Base-by-base conservation (phyloP, 1,140 invertebrate genomes). In the Muscidifurax raptorellus region DNA sequence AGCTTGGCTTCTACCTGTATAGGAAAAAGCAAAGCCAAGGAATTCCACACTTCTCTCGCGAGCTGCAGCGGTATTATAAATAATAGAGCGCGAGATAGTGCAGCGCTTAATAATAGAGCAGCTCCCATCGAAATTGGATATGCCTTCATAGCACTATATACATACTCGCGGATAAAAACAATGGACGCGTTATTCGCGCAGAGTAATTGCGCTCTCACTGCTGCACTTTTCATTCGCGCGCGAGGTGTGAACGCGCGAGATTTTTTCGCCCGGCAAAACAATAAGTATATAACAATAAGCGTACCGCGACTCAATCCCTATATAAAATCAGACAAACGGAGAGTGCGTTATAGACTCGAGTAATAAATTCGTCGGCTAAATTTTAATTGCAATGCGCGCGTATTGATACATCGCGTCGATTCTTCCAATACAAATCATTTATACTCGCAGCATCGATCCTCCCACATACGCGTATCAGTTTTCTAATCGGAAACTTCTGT, bases 51-150 rank as follows among this genome's bases (percentile, higher is more conserved):
- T 47, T 47, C 30, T 79, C 7, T 69, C 10, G 9, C n/a, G 15
- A n/a, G n/a, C n/a, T 36, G 59, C 52, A 80, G 40, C 12, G 0
- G 25, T 25, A 71, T 80, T 69, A 40, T 40, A 80, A 69, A 80
- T 69, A 80, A 71, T 47, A 71, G 22, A 71, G 66, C 13, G 1
- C 30, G 13, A 9, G 32, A 32, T 2, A 32, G 32, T 2, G 32
- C 1, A 5, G 18, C 32, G n/a, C 15, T 71, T 71, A 71, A 69
- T 69, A 47, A 80, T 71, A 40, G 25, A 18, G 13, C 27, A 71
- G 52, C 18, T 44, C 36, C 9, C 10, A 28, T 67, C 2, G 15
- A 80, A 69, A 40, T 69, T 59, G 32, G 32, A 80, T 67, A 67
- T 66, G 67, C n/a, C 9, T 69, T 80, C n/a, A 32, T n/a, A n/a